phyloP scores from a whole-genome alignment of 2,797 vertebrate genomes.

The Rhynchotus rufescens region DNA sequence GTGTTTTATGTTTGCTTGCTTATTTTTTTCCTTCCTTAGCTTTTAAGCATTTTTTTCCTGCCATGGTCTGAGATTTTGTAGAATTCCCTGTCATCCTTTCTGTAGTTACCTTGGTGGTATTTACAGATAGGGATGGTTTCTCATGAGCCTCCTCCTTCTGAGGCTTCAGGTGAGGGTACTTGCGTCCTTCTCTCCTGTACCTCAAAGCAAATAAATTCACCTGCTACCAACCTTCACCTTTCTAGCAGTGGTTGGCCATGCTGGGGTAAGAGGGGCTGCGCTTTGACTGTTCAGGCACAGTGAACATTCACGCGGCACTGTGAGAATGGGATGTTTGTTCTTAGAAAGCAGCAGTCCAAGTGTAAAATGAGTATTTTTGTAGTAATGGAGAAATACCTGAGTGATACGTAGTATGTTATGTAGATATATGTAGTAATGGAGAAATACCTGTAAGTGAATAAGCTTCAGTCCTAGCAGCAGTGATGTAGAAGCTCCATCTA shows the following conservation, averaged over 20 bases:
- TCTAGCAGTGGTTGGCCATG: neutral
- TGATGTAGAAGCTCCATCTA: neutral
- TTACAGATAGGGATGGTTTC: neutral
- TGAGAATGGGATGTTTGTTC: neutral
- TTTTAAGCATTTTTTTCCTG: neutral
- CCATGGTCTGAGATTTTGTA: neutral
- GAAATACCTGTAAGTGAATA: neutral
- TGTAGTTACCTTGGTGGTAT: neutral
- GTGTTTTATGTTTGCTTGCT: no score
- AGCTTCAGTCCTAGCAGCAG: neutral
- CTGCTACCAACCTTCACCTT: neutral
- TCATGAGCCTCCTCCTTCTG: neutral
- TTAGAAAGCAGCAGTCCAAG: neutral
- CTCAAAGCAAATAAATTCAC: neutral
- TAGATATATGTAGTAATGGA: neutral
- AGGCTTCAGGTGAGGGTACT: neutral
- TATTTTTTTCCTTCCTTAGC: neutral
- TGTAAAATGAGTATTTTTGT: neutral
- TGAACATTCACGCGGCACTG: accelerated
- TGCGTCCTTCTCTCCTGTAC: neutral
- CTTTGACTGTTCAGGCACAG: neutral
- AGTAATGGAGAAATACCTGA: no score
- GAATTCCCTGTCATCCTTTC: constrained; percentile 14
- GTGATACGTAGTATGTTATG: no score
- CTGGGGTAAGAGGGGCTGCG: neutral